A percentile compares a stretch with the other conserved stretches of the same genome.
These are phyloP conservation scores for Xanthia icteritia DNA, from an alignment of 2,888 invertebrate species.

Conservation along the genomic window DNA sequence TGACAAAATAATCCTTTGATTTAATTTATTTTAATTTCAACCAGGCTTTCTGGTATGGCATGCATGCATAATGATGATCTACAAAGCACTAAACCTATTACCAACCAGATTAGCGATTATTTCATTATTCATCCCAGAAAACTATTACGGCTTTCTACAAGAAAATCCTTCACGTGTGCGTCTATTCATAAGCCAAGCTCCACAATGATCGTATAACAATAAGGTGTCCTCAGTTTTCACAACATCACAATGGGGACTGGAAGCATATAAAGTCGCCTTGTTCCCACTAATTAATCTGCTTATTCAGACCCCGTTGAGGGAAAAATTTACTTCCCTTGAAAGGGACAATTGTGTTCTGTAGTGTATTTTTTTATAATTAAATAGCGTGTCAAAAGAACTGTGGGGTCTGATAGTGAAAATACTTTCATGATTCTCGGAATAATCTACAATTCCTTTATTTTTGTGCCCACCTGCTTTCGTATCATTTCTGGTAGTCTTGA, in stretches of 20 bases:
- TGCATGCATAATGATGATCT: not conserved
- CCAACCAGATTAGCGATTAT: conserved; percentile 21
- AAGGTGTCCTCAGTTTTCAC: conserved; percentile 67
- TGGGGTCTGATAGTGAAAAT: conserved; percentile 29
- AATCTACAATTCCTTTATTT: conserved; percentile 20
- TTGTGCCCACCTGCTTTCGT: not conserved
- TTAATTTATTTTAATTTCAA: not conserved
- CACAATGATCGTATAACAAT: conserved; percentile 64
- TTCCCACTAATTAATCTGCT: conserved; percentile 82
- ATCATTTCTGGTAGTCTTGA: not conserved
- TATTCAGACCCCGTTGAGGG: conserved; percentile 57
- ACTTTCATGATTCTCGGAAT: conserved; percentile 17
- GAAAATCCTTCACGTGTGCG: conserved; percentile 56
- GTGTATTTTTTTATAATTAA: conserved; percentile 60
- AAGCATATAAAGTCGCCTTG: conserved; percentile 77
- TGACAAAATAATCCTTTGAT: not conserved
- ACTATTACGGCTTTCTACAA: conserved; percentile 49
- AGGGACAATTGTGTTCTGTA: conserved; percentile 49
- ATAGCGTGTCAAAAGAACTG: conserved; percentile 53
- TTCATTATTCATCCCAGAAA: conserved; percentile 47
- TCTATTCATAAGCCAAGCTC: conserved; percentile 54
- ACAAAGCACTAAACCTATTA: conserved; percentile 2
- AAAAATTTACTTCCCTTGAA: conserved; percentile 62
- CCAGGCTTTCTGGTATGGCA: not conserved
- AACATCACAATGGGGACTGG: conserved; percentile 80